phyloP scores from a whole-genome alignment of 2,113 vertebrate genomes.

The Emberiza fucata region DNA sequence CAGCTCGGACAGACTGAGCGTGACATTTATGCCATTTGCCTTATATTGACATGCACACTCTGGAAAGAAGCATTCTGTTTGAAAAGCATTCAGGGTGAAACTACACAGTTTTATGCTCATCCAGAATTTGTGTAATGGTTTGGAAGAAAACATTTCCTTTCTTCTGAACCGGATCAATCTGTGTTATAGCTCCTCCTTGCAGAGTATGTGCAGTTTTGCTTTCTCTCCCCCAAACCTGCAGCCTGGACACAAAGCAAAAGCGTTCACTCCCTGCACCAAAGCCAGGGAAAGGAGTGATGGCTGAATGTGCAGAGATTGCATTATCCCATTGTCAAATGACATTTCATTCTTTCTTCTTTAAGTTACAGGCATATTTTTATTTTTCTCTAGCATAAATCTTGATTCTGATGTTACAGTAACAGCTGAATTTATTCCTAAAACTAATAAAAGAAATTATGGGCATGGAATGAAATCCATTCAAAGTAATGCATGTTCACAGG shows the following conservation, averaged over 20 bases:
- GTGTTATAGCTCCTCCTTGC: constrained; percentile 21
- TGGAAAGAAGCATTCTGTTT: not conserved
- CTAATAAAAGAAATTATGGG: not conserved
- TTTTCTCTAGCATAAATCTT: not conserved
- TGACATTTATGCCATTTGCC: not conserved
- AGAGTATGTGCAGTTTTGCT: not conserved
- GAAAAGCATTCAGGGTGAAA: not conserved
- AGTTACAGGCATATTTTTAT: not conserved
- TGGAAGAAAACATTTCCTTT: constrained; percentile 1
- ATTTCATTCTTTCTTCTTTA: not conserved
- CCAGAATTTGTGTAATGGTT: not conserved
- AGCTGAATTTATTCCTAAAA: not conserved
- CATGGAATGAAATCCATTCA: not conserved
- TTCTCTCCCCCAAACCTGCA: not conserved
- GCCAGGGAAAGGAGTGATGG: not conserved
- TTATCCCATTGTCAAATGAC: not conserved
- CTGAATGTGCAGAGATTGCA: not conserved
- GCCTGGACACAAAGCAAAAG: constrained; percentile 47
- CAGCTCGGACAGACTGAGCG: constrained; percentile 23
- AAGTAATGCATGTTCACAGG: not conserved
- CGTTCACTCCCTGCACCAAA: not conserved
- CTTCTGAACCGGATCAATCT: not conserved
- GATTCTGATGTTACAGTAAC: not conserved
- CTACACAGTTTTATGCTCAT: not conserved
- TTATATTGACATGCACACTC: not conserved